Conservation (phyloP, 2,888 invertebrate genomes). For the Acrobasis repandana region DNA sequence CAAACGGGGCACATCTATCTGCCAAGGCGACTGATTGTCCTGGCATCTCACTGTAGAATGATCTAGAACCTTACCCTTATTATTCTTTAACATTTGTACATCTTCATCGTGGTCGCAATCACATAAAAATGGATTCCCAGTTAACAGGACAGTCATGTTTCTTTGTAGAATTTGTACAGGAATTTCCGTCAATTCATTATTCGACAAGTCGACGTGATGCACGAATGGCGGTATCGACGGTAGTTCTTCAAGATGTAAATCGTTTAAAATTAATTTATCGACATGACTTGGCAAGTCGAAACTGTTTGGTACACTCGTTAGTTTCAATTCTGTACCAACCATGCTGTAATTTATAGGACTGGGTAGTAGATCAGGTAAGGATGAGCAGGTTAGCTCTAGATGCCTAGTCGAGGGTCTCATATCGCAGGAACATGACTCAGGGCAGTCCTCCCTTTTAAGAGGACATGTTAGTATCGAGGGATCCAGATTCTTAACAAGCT, state of each 20-base stretch:
- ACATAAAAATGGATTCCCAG: slow-evolving; percentile 3
- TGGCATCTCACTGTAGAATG: slow-evolving; percentile 30
- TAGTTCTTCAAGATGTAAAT: background rate
- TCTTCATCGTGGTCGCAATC: background rate
- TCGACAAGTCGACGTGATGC: background rate
- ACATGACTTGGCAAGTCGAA: slow-evolving; percentile 2
- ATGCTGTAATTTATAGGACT: background rate
- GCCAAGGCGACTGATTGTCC: slow-evolving; percentile 23
- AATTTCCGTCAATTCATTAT: background rate
- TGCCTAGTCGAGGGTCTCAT: background rate
- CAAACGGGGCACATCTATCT: slow-evolving; percentile 31
- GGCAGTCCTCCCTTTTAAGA: background rate
- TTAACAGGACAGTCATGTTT: background rate
- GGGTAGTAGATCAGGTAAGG: background rate
- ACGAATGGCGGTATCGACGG: background rate
- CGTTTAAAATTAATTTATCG: background rate
- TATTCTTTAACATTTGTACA: background rate
- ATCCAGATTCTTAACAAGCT: background rate
- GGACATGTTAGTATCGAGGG: slow-evolving; percentile 1
- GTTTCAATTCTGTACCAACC: background rate
- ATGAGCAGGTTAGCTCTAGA: background rate
- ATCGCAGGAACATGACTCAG: background rate
- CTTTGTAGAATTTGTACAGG: background rate
- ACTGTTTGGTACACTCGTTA: background rate
- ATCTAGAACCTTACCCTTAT: slow-evolving; percentile 32